phyloP scores from a whole-genome alignment of 2,888 invertebrate genomes.

The Fissipunctia ypsillon region DNA sequence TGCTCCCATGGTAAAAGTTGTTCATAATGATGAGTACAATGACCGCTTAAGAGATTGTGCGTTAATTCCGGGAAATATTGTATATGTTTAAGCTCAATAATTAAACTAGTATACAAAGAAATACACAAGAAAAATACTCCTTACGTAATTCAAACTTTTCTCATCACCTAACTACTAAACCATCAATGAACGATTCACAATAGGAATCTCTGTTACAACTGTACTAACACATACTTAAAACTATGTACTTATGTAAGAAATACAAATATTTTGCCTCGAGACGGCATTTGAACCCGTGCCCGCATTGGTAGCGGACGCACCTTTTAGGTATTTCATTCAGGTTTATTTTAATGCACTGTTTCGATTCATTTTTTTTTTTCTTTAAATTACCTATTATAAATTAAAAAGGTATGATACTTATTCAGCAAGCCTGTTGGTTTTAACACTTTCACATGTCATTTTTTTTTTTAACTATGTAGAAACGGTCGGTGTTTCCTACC shows the following conservation, averaged over 20 bases:
- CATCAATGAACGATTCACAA: conserved; percentile 42
- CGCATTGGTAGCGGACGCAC: conserved; percentile 1
- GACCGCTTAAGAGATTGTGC: no score
- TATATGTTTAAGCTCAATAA: neutral
- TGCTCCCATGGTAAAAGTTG: no score
- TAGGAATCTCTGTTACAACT: conserved; percentile 8
- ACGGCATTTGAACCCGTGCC: conserved; percentile 23
- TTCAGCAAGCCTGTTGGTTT: neutral
- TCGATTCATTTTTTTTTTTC: neutral
- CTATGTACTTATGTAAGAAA: conserved; percentile 4
- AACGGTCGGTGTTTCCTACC: neutral
- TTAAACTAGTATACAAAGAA: neutral
- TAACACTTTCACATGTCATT: neutral
- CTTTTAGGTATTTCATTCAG: neutral
- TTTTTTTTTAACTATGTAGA: neutral
- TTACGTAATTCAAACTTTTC: neutral
- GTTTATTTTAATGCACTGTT: neutral
- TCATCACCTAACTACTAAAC: no score
- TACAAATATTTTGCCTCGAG: conserved; percentile 42
- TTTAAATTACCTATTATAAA: neutral
- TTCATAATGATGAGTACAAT: no score
- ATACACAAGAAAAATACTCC: neutral
- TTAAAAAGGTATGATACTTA: neutral
- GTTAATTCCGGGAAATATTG: no score
- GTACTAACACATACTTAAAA: conserved; percentile 1